Conservation (phyloP, 2,888 invertebrate species). For the Flexamia atlantica region DNA sequence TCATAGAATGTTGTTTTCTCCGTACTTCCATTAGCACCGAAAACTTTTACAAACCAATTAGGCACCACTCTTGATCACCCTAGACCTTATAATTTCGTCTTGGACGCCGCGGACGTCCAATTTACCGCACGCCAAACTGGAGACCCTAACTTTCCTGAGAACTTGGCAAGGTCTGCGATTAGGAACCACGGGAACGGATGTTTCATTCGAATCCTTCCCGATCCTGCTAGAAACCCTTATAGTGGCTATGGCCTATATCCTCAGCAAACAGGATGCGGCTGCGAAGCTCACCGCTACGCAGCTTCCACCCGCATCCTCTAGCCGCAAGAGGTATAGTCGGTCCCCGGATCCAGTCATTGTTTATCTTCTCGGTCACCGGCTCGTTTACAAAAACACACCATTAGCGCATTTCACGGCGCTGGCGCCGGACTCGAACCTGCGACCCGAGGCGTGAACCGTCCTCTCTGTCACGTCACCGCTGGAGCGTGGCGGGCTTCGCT, state of each 20-base stretch:
- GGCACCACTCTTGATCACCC: too few species aligned
- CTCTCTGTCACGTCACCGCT: conserved; percentile 5
- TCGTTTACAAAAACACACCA: neutral
- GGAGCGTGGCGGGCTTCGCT: neutral
- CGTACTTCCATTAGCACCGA: too few species aligned
- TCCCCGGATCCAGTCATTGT: too few species aligned
- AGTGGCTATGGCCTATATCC: too few species aligned
- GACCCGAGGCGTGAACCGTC: neutral
- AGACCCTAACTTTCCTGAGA: neutral
- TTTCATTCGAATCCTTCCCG: neutral
- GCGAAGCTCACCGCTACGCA: too few species aligned
- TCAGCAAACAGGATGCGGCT: too few species aligned
- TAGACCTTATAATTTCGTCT: too few species aligned
- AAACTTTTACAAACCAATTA: too few species aligned
- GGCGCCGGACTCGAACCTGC: neutral
- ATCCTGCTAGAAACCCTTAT: neutral
- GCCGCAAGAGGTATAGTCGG: too few species aligned
- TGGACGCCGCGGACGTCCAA: too few species aligned
- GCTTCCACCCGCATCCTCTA: too few species aligned
- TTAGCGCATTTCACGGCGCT: neutral
- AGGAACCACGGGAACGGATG: neutral
- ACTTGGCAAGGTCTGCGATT: neutral
- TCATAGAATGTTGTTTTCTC: too few species aligned
- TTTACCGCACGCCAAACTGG: neutral
- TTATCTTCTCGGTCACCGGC: conserved; percentile 7